A percentile compares a stretch with the other conserved stretches of the same genome.
phyloP scores from a whole-genome alignment of 2,888 invertebrate species.

The Phytoseiulus persimilis region DNA sequence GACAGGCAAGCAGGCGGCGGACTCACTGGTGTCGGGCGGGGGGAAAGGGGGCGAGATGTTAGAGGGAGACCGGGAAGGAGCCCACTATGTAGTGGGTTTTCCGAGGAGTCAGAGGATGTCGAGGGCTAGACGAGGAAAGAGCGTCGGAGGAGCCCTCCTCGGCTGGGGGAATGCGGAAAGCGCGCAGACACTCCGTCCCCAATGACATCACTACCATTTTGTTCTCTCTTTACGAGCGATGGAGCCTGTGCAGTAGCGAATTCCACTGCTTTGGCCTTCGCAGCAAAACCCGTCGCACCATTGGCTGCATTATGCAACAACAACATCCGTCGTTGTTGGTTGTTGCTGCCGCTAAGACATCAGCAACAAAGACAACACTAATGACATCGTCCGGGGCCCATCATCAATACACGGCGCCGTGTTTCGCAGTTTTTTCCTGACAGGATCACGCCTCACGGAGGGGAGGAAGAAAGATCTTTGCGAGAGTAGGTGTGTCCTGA shows the following conservation, averaged over 20 bases:
- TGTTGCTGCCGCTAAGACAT: background rate
- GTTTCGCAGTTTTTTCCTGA: too few species aligned
- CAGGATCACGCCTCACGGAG: too few species aligned
- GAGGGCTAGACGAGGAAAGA: background rate
- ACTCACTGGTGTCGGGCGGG: too few species aligned
- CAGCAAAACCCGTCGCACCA: background rate
- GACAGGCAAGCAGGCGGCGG: too few species aligned
- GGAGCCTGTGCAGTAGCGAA: background rate
- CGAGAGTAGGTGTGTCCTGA: too few species aligned
- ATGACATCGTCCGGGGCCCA: background rate
- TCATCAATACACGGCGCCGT: too few species aligned
- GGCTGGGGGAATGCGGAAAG: background rate
- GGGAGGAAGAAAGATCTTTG: too few species aligned
- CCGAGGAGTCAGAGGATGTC: background rate
- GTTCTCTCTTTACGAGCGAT: background rate
- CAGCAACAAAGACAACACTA: background rate
- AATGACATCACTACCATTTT: background rate
- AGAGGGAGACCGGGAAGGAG: too few species aligned
- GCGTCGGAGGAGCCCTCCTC: background rate
- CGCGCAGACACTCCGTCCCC: background rate
- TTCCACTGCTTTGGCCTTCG: background rate
- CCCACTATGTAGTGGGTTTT: too few species aligned
- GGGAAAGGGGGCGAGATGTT: too few species aligned
- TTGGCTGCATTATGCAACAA: background rate
- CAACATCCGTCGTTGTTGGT: background rate